Evolutionary conservation across 1,140 invertebrate species (phyloP).

Genomic region (Habropoda laboriosa): DNA sequence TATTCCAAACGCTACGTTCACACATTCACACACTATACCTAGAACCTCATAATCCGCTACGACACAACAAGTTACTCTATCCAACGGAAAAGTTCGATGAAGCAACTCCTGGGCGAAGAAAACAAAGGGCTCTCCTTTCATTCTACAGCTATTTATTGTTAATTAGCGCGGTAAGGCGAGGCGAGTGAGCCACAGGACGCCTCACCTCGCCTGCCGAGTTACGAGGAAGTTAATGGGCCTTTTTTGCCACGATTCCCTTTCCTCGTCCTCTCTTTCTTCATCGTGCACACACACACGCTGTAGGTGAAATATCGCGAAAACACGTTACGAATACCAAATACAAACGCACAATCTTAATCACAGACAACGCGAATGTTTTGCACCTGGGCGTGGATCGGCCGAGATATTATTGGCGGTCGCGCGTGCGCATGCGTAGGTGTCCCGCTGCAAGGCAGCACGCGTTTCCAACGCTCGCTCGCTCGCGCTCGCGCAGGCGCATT

Average conservation of each 20-base stretch:
- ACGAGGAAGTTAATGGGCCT: slow-evolving; percentile 48
- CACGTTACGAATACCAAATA: too few species aligned
- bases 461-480: slow-evolving; percentile 12
- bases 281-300: too few species aligned
- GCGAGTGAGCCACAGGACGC: slow-evolving; percentile 30
- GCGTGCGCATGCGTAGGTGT: slow-evolving; percentile 39
- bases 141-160: slow-evolving; percentile 58
- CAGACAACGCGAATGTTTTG: slow-evolving; percentile 48
- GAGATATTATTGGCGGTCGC: slow-evolving; percentile 53
- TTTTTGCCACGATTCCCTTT: slow-evolving; percentile 25
- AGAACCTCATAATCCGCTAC: too few species aligned
- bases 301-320: slow-evolving; percentile 53
- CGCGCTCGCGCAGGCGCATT: slow-evolving; percentile 24
- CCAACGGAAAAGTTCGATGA: too few species aligned
- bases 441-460: slow-evolving; percentile 8
- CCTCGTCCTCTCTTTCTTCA: neutral
- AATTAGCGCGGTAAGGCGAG: slow-evolving; percentile 49
- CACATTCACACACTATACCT: too few species aligned
- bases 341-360: too few species aligned
- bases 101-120: neutral
- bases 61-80: too few species aligned
- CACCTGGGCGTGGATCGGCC: slow-evolving; percentile 63
- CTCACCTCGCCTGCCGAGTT: slow-evolving; percentile 33
- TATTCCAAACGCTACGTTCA: too few species aligned
- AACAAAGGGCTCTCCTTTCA: slow-evolving; percentile 42